Evolutionary conservation across 2,888 invertebrate species (phyloP).

Genomic region (Argyresthia goedartella): DNA sequence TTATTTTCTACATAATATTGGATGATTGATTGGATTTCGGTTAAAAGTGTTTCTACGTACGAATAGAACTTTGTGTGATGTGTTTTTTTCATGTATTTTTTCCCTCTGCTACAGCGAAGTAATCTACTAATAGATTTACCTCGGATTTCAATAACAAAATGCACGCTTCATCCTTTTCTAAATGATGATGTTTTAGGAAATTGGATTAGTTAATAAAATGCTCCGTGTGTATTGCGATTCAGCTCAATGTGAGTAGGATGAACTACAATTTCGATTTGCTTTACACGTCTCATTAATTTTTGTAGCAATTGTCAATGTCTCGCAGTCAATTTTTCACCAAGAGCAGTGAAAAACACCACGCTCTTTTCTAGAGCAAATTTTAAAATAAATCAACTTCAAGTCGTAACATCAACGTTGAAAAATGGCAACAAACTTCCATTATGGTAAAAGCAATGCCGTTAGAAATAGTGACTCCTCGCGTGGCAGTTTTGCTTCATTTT

Average conservation of each 20-base stretch:
- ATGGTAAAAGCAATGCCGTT: constrained; percentile 35
- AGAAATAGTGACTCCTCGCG: constrained; percentile 33
- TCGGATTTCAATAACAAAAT: constrained; percentile 7
- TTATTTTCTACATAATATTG: no score
- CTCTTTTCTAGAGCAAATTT: not conserved
- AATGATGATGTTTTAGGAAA: not conserved
- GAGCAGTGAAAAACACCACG: no score
- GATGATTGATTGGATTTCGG: not conserved
- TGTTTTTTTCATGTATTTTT: not conserved
- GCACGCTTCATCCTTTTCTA: constrained; percentile 1
- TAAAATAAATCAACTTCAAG: constrained; percentile 9
- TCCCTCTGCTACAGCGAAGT: constrained; percentile 8
- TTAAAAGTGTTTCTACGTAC: not conserved
- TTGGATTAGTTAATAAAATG: no score
- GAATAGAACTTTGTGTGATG: not conserved
- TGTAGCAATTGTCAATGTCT: no score
- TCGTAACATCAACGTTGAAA: constrained; percentile 22
- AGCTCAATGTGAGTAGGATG: no score
- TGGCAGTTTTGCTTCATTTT: constrained; percentile 30
- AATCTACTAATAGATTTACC: constrained; percentile 12
- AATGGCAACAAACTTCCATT: constrained; percentile 33
- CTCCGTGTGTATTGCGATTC: no score
- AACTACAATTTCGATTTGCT: no score
- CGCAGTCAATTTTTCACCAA: no score
- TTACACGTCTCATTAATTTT: no score